phyloP scores from a whole-genome alignment of 2,888 invertebrate genomes.

The Ametastegia equiseti region DNA sequence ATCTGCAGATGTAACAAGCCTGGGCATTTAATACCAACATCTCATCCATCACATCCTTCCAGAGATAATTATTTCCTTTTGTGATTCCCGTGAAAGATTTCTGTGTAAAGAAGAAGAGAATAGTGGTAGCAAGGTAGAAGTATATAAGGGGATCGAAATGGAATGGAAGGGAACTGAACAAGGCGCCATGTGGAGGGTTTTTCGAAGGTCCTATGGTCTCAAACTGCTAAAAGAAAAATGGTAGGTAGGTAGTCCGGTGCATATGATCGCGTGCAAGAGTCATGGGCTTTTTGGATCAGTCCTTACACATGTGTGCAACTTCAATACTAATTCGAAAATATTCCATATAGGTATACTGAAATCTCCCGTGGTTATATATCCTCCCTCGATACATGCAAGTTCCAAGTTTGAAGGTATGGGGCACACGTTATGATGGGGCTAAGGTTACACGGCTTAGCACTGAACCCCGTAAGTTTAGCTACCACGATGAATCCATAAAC shows the following conservation, averaged over 20 bases:
- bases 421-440: slow-evolving; percentile 10
- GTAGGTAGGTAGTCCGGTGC: slow-evolving; percentile 36
- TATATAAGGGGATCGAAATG: not conserved
- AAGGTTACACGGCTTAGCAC: slow-evolving; percentile 35
- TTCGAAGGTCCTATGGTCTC: slow-evolving; percentile 55
- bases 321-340: not conserved
- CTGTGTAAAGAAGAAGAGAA: too few species aligned
- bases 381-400: not conserved
- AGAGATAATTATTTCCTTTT: slow-evolving; percentile 72
- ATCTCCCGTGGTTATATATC: slow-evolving; percentile 1
- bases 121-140: too few species aligned
- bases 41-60: slow-evolving; percentile 22
- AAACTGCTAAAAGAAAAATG: slow-evolving; percentile 64
- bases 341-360: not conserved
- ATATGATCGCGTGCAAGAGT: slow-evolving; percentile 22
- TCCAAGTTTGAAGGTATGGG: not conserved
- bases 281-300: not conserved
- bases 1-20: not conserved
- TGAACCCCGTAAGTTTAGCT: slow-evolving; percentile 34
- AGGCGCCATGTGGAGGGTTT: slow-evolving; percentile 66
- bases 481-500: slow-evolving; percentile 63
- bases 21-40: not conserved
- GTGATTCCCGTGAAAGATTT: slow-evolving; percentile 65
- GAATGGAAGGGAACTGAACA: slow-evolving; percentile 56
- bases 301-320: not conserved